phyloP scores from a whole-genome alignment of 2,888 invertebrate genomes.

The Macropis europaea region DNA sequence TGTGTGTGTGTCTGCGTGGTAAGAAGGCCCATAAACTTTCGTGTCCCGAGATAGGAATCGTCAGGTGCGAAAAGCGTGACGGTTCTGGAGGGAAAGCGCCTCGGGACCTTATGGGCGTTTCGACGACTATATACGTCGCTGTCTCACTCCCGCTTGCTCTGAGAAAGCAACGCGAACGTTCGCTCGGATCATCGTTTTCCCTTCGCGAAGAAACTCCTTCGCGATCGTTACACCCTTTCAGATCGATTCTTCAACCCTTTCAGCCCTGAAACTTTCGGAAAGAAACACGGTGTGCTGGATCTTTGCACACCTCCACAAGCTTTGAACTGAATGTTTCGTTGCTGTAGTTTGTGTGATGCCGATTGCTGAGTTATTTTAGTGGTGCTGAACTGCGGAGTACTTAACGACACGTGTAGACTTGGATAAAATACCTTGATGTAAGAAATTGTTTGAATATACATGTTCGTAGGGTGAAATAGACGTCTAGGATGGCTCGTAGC shows the following conservation, averaged over 20 bases:
- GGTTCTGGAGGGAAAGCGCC: conserved; percentile 77
- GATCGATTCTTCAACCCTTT: not conserved
- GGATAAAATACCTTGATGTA: too few species aligned
- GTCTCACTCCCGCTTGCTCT: conserved; percentile 46
- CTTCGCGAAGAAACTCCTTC: conserved; percentile 24
- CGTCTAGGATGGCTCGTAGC: too few species aligned
- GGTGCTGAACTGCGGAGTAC: too few species aligned
- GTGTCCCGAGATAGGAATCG: conserved; percentile 73
- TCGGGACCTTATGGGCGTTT: conserved; percentile 59
- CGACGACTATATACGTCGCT: conserved; percentile 43
- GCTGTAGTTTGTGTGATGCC: too few species aligned
- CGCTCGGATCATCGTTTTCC: conserved; percentile 33
- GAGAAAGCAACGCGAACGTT: conserved; percentile 44
- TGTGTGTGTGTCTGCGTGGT: conserved; percentile 60
- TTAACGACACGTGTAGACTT: too few species aligned
- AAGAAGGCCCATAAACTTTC: conserved; percentile 71
- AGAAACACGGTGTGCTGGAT: too few species aligned
- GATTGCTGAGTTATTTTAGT: too few species aligned
- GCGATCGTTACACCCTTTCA: conserved; percentile 1
- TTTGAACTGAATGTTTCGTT: too few species aligned
- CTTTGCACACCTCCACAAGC: too few species aligned
- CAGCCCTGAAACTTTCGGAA: not conserved
- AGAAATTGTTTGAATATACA: too few species aligned
- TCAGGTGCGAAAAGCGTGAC: conserved; percentile 79
- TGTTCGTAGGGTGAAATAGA: too few species aligned